Conservation (phyloP, 2,797 vertebrate genomes). For the Esox masquinongy region DNA sequence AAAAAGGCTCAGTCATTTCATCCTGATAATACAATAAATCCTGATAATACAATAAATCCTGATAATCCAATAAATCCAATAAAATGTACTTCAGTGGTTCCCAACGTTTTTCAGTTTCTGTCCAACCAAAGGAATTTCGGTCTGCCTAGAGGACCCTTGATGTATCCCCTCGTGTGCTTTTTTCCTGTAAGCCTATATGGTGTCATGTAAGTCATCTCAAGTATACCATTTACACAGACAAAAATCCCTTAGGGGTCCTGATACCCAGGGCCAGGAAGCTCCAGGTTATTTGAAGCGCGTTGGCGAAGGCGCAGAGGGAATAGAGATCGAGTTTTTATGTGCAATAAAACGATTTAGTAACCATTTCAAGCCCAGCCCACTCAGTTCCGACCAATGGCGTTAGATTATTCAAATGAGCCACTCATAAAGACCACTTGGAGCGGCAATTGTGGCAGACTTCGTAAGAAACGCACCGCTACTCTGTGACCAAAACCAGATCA, state of each 20-base stretch:
- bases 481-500: conserved; percentile 12
- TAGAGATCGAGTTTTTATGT: conserved; percentile 37
- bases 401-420: conserved; percentile 66
- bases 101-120: too few species aligned
- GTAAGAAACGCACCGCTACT: conserved; percentile 47
- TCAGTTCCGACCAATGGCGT: conserved; percentile 65
- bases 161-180: too few species aligned
- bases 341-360: conserved; percentile 20
- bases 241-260: too few species aligned
- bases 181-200: too few species aligned
- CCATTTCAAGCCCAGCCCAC: conserved; percentile 52
- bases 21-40: too few species aligned
- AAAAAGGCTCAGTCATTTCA: too few species aligned
- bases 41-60: not conserved
- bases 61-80: not conserved
- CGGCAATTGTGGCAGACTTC: conserved; percentile 63
- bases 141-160: too few species aligned
- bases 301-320: not conserved
- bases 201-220: too few species aligned
- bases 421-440: conserved; percentile 72
- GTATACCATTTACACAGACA: too few species aligned
- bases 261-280: too few species aligned
- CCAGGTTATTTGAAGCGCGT: not conserved
- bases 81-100: not conserved
- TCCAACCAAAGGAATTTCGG: too few species aligned